phyloP scores from a whole-genome alignment of 1,140 invertebrate species.

The Cephus cinctus region DNA sequence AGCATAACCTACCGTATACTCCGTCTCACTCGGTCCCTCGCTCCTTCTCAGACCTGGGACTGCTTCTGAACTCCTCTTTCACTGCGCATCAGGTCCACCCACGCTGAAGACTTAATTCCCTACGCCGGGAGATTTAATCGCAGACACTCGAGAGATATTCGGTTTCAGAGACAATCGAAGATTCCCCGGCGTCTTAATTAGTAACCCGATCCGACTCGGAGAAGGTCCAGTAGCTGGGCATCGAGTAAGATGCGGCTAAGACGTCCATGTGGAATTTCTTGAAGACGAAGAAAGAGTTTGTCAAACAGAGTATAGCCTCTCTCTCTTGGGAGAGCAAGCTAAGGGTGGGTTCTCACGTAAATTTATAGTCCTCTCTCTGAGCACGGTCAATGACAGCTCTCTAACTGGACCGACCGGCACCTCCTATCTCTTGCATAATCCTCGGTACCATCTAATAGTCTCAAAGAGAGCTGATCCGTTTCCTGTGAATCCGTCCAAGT shows the following conservation, averaged over 20 bases:
- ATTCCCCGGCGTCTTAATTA: constrained; percentile 35
- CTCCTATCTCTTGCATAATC: too few relatives aligned
- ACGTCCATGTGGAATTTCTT: constrained; percentile 16
- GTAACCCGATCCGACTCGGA: constrained; percentile 21
- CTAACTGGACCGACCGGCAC: too few relatives aligned
- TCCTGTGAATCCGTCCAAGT: too few relatives aligned
- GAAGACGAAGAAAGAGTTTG: not conserved
- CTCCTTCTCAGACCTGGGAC: constrained; percentile 17
- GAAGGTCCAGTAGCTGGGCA: constrained; percentile 2
- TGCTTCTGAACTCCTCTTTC: constrained; percentile 14
- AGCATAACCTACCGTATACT: not conserved
- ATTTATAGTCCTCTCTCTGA: too few relatives aligned
- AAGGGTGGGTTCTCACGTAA: too few relatives aligned
- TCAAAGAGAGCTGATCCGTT: too few relatives aligned
- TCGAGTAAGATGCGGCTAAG: constrained; percentile 13
- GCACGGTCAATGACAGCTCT: too few relatives aligned
- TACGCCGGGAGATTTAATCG: constrained; percentile 38
- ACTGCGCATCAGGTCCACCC: constrained; percentile 32
- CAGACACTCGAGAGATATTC: constrained; percentile 34
- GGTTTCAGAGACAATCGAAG: constrained; percentile 31
- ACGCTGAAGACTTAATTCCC: constrained; percentile 37
- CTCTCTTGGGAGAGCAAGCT: too few relatives aligned
- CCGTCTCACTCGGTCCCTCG: constrained; percentile 8
- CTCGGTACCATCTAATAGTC: too few relatives aligned
- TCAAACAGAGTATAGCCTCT: too few relatives aligned